Evolutionary conservation across 1,140 invertebrate species (phyloP), one percentile per base, ranked within the genome.

Genomic region (Polypedilum pembai): DNA sequence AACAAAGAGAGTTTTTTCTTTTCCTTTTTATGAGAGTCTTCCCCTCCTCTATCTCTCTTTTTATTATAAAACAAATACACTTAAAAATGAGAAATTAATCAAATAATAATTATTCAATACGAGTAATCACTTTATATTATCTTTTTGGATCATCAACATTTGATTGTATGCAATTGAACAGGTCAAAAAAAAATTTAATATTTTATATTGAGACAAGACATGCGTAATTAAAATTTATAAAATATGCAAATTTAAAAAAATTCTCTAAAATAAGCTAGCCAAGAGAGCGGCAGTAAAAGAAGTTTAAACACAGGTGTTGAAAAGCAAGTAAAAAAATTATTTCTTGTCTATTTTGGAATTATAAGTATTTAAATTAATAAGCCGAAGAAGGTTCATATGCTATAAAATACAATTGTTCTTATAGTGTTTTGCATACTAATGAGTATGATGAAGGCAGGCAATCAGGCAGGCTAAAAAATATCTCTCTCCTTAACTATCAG

Each of bases 391-490:
- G 65, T 66, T n/a, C 65, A 66, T n/a, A n/a, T 33, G 24, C 24
- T 33, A 33, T 15, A 45, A 45, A 45, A 45, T 12, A 45, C 17
- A 66, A 66, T 66, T 66, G 17, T 66, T 66, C 12, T 66, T 66
- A 66, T 66, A n/a, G 18, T 66, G 65, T 17, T 66, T 66, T 66
- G 65, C 65, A 66, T 66, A 18, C 65, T 66, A 66, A 66, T 66
- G 17, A 66, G n/a, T n/a, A n/a, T n/a, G n/a, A n/a, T n/a, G n/a
- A n/a, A n/a, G n/a, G n/a, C n/a, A n/a, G n/a, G n/a, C n/a, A n/a
- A n/a, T n/a, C n/a, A 66, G 17, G 18, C 65, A 66, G 65, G 65
- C 17, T n/a, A 18, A 17, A 17, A 66, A 17, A 2, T 17, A n/a
- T 10, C n/a, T n/a, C 18, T 4, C 8, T 66, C 1, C 41, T 45